Evolutionary conservation across 2,797 vertebrate species (phyloP), one percentile per base, ranked within the genome.

Genomic region (Anisognathus igniventris): DNA sequence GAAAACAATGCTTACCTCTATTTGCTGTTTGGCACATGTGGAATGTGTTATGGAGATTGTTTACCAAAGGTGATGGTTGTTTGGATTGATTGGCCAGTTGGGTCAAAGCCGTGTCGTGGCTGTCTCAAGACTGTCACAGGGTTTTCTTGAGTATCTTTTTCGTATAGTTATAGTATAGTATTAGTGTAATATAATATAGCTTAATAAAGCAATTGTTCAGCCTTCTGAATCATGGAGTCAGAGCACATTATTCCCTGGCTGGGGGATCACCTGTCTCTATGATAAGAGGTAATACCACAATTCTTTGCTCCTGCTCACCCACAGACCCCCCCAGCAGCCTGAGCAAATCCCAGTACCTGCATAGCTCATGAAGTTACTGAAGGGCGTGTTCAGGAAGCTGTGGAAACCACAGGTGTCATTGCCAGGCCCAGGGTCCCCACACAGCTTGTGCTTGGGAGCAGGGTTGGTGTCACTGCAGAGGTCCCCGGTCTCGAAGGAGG

Each of bases 341-440:
- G 0, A 70, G 21, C 33, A 50, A 27, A 61, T 28, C 20, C 39
- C 67, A 94, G 96, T 98, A 99, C 99, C 99, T 98, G 99, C 98
- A 4, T 99, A 99, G 96, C 99, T 99, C 99, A 99, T 99, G 98
- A 99, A 99, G 97, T 99, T 99, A 97, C 98, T 99, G 98, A 98
- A 99, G 0, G 99, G 99, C 0, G 99, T 99, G 95, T 99, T 97
- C 19, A 98, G 98, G 97, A 99, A 99, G 77, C 98, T 98, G 28
- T 98, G 98, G 93, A 98, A 98, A 21, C 99, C 99, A 5, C 99
- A 99, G 4, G 99, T 99, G 95, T 99, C 99, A 1, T 99, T 99
- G 88, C 98, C 98, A 24, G 99, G 98, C 21, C 98, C 98, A 0
- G 99, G 99, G 92, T 99, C 99, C 8, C 98, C 98, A 33, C 99